Evolutionary conservation across 2,113 vertebrate genomes (phyloP), one percentile per base, ranked within the genome.

Genomic region (Turdus rufiventris): DNA sequence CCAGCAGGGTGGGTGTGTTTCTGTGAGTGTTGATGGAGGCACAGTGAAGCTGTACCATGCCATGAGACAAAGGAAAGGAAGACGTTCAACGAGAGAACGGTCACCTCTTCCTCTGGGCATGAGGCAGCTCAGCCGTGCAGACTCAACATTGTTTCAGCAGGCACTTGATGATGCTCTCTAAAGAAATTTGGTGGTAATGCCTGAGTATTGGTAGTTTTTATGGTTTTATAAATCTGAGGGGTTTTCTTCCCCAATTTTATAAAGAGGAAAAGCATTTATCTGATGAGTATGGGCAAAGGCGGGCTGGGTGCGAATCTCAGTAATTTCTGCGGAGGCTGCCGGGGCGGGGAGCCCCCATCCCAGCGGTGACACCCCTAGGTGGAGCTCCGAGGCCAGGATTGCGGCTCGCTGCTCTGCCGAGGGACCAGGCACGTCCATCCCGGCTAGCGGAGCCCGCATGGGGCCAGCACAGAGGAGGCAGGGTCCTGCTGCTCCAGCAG

Each of bases 351-450:
- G 50, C 10, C 43, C 61, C 40, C 12, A 7, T 31, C 25, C 25
- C 15, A 3, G 25, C 10, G 42, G 11, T 40, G 53, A 36, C 58
- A 25, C 97, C 98, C 89, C 97, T 97, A 98, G 98, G 93, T 98
- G 98, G 98, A 87, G 88, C 98, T 98, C 91, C 88, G 96, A 98
- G 97, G 97, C 97, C 93, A 75, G 80, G 63, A 86, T 98, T 98
- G 81, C 12, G 21, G 38, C 71, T 19, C 34, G 28, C 51, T 63
- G 36, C 5, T 36, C 34, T 11, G 17, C 18, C 36, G 18, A 45
- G 16, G 48, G 9, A 16, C 7, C 58, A 2, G 60, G 42, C 31
- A 7, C 9, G 72, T 73, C 67, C 75, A 21, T 62, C 93, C 63
- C 48, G 2, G 89, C 68, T 14, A 4, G 42, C 9, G 6, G 20